Conservation (phyloP, 2,113 vertebrate species). For the Pleuronectes platessa region DNA sequence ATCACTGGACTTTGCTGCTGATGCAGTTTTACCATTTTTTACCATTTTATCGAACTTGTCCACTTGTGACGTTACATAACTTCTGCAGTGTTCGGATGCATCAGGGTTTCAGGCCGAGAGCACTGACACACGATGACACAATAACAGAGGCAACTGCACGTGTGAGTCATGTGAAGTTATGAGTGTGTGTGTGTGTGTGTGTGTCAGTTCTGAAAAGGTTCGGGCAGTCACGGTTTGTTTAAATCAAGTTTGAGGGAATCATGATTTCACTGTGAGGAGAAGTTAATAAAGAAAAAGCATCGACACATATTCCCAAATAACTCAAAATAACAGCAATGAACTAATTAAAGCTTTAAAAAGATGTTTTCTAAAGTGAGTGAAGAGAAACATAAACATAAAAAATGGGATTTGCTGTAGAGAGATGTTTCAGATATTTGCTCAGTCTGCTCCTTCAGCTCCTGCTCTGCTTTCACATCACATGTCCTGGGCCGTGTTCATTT, state of each 20-base stretch:
- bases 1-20: neutral
- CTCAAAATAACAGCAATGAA: neutral
- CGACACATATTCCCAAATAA: no score
- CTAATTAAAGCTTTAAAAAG: neutral
- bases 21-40: slow-evolving; percentile 11
- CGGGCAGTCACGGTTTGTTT: slow-evolving; percentile 36
- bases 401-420: neutral
- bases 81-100: slow-evolving; percentile 42
- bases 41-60: neutral
- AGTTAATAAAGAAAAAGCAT: no score
- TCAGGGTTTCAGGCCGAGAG: slow-evolving; percentile 34
- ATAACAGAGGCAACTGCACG: slow-evolving; percentile 44
- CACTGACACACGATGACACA: slow-evolving; percentile 17
- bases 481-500: neutral
- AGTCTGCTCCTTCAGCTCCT: neutral
- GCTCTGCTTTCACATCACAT: neutral
- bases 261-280: neutral
- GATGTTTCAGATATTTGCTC: neutral
- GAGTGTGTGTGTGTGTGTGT: slow-evolving; percentile 1
- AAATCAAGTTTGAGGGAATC: neutral
- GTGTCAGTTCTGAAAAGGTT: slow-evolving; percentile 20
- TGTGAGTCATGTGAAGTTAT: slow-evolving; percentile 53
- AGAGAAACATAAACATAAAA: neutral
- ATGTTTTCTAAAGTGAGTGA: neutral
- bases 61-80: slow-evolving; percentile 57